A percentile compares a stretch with the other conserved stretches of the same genome.
Conservation (phyloP, 2,888 invertebrate species). For the Reticulitermes lucifugus region DNA sequence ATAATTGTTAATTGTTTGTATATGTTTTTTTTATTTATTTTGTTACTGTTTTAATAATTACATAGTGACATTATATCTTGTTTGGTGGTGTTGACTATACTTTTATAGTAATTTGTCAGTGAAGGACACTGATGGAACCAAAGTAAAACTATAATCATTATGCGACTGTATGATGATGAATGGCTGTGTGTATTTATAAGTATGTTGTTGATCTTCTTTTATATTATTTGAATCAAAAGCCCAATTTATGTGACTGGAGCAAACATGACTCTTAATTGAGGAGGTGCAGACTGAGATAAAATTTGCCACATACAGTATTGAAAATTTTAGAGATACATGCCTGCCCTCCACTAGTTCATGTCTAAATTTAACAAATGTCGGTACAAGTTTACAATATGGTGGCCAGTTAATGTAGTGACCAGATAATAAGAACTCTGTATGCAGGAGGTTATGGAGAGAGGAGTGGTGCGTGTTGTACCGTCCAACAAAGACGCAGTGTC, state of each 20-base stretch:
- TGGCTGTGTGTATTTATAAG: constrained; percentile 5
- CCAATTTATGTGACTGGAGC: not conserved
- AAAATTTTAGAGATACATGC: too few species aligned
- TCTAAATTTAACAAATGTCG: too few species aligned
- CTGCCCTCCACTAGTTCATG: too few species aligned
- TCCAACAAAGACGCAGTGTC: too few species aligned
- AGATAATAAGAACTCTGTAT: too few species aligned
- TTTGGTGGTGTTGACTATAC: not conserved
- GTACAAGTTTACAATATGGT: too few species aligned
- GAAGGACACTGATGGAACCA: not conserved
- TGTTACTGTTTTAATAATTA: not conserved
- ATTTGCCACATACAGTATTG: too few species aligned
- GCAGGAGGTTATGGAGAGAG: too few species aligned
- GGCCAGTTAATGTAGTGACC: too few species aligned
- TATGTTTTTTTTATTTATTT: not conserved
- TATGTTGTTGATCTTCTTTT: not conserved
- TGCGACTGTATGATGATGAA: not conserved
- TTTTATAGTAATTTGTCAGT: not conserved
- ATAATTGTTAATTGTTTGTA: not conserved
- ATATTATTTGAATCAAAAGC: not conserved
- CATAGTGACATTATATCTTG: not conserved
- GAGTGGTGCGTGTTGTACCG: too few species aligned
- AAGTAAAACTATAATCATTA: not conserved
- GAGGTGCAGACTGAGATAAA: not conserved
- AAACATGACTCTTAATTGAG: not conserved